phyloP scores from a whole-genome alignment of 2,888 invertebrate genomes.

The Andricus quercusramuli region DNA sequence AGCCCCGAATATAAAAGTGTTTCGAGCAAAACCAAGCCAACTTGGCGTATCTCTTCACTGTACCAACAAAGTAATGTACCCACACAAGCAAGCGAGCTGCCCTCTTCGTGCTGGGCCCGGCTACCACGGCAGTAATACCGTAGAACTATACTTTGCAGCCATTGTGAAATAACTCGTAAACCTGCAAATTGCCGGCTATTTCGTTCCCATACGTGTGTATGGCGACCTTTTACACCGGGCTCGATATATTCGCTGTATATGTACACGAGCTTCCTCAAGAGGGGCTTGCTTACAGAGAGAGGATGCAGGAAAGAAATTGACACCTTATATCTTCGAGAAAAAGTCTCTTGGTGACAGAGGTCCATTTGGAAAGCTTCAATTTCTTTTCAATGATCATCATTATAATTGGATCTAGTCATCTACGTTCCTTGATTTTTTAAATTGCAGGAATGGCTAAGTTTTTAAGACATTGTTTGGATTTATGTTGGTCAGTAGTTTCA shows the following conservation, averaged over 20 bases:
- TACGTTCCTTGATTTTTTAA: background rate
- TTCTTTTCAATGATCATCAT: background rate
- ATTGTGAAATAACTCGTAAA: slow-evolving; percentile 79
- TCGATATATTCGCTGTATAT: slow-evolving; percentile 27
- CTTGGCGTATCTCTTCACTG: slow-evolving; percentile 51
- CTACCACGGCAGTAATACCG: slow-evolving; percentile 42
- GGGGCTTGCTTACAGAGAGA: background rate
- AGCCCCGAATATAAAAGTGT: slow-evolving; percentile 49
- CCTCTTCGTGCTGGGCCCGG: slow-evolving; percentile 48
- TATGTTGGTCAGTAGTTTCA: slow-evolving; percentile 37
- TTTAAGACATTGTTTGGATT: background rate
- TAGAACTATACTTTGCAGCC: slow-evolving; percentile 78
- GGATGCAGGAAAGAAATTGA: slow-evolving; percentile 1
- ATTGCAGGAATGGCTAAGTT: background rate
- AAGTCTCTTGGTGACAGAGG: background rate
- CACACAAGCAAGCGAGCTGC: slow-evolving; percentile 49
- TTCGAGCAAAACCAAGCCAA: slow-evolving; percentile 43
- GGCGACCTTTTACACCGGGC: slow-evolving; percentile 53
- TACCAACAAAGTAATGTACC: slow-evolving; percentile 56
- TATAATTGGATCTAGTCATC: background rate
- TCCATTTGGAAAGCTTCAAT: background rate
- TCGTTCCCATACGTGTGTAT: slow-evolving; percentile 66
- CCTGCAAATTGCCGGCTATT: slow-evolving; percentile 78
- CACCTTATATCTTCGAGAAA: background rate
- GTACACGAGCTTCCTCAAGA: slow-evolving; percentile 1